phyloP scores from a whole-genome alignment of 2,888 invertebrate genomes.

The Calephelis perditalis region DNA sequence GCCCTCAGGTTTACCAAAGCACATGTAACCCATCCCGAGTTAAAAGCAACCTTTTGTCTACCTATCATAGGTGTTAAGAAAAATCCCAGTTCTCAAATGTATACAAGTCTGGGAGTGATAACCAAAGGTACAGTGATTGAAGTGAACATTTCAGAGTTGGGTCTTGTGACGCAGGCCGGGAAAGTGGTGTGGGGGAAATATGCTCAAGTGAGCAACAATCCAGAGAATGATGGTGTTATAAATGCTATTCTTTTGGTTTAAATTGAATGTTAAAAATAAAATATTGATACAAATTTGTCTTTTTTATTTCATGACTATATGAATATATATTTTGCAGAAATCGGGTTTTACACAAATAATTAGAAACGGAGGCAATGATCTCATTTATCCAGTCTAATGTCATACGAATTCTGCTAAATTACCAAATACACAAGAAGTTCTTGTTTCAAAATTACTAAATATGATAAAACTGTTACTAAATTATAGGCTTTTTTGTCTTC shows the following conservation, averaged over 20 bases:
- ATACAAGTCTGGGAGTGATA: slow-evolving; percentile 97
- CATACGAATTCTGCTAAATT: no score
- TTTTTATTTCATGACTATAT: slow-evolving; percentile 18
- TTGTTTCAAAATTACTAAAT: no score
- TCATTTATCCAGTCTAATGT: no score
- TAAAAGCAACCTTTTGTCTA: slow-evolving; percentile 97
- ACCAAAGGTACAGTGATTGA: slow-evolving; percentile 99
- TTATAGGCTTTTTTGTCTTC: no score
- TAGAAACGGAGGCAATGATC: no score
- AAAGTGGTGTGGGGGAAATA: slow-evolving; percentile 99
- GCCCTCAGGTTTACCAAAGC: slow-evolving; percentile 97
- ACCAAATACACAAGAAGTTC: no score
- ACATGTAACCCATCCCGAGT: slow-evolving; percentile 99
- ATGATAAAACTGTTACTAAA: no score
- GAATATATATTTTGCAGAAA: neutral
- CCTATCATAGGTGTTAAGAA: slow-evolving; percentile 99
- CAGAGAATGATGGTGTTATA: slow-evolving; percentile 99
- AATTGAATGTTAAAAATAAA: slow-evolving; percentile 38
- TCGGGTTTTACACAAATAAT: no score
- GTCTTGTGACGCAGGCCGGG: slow-evolving; percentile 98
- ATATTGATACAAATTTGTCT: slow-evolving; percentile 18
- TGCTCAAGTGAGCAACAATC: slow-evolving; percentile 99
- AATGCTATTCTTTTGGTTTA: slow-evolving; percentile 98
- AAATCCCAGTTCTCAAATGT: slow-evolving; percentile 98
- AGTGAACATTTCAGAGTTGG: slow-evolving; percentile 98